Percentiles rank a stretch among this genome's conserved stretches.
Evolutionary conservation across 2,888 invertebrate species (phyloP).

Genomic region (Hydropsyche betteni): DNA sequence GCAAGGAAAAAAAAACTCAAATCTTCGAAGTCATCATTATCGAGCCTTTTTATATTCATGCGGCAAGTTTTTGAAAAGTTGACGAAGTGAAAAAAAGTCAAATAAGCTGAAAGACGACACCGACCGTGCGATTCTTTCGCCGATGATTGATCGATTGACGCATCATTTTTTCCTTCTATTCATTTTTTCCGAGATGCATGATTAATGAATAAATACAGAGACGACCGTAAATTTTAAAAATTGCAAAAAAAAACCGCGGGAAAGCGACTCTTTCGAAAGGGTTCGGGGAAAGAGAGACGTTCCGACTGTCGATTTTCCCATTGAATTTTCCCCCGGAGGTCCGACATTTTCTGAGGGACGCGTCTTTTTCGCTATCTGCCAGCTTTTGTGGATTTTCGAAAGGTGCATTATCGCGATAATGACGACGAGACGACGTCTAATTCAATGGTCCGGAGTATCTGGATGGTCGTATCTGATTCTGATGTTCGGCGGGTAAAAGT

Average conservation of each 20-base stretch:
- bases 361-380: constrained; percentile 28
- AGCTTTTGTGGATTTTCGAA: constrained; percentile 44
- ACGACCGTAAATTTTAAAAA: too few species aligned
- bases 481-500: too few species aligned
- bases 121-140: too few species aligned
- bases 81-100: not conserved
- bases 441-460: constrained; percentile 23
- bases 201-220: constrained; percentile 25
- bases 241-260: too few species aligned
- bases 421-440: constrained; percentile 35
- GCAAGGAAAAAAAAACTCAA: too few species aligned
- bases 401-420: constrained; percentile 35
- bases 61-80: constrained; percentile 1
- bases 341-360: not conserved
- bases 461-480: constrained; percentile 12
- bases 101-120: constrained; percentile 9
- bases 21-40: too few species aligned
- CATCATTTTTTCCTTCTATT: not conserved
- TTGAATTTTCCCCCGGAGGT: constrained; percentile 11
- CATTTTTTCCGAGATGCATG: not conserved
- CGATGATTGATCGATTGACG: constrained; percentile 27
- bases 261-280: not conserved
- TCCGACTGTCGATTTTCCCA: not conserved
- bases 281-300: not conserved
- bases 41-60: too few species aligned